Evolutionary conservation across 2,888 invertebrate species (phyloP), one percentile per base, ranked within the genome.

Genomic region (Epirrhoe alternata): DNA sequence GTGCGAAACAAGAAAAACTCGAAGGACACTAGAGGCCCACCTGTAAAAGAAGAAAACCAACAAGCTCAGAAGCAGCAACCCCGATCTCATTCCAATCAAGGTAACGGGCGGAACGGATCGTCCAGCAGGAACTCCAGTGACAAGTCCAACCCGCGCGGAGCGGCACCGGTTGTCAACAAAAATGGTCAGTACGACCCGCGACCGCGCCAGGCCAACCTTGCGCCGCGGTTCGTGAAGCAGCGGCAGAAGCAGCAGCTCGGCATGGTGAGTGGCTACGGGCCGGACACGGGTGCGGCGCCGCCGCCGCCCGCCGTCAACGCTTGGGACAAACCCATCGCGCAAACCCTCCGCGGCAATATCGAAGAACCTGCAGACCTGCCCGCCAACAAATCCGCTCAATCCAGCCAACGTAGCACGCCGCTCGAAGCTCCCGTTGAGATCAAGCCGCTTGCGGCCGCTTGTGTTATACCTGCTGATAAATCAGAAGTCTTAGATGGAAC

Each of bases 291-390:
- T 5, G 93, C 91, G 31, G 92, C 94, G 35, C 94, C 95, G 5
- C 95, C 96, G 6, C 96, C 96, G n/a, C 96, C 96, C 1, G 87
- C 95, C 2, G 95, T 96, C 8, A 97, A 96, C 86, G 97, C 97
- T 2, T 97, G 97, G 97, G 97, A 97, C 75, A 97, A 97, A 86
- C 97, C 97, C 4, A 95, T 97, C 76, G 95, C 95, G 38, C 95
- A 96, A 78, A 94, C 95, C 57, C 84, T 96, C 72, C 92, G 96
- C 66, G 93, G 95, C 5, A 95, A 94, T 73, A 92, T 93, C 16
- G 92, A 92, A 59, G 89, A 91, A 63, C 81, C 87, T 16, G 74
- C 75, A 30, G 88, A 90, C 71, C 71, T 74, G 12, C 66, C 78
- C 47, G 90, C 90, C 50, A 86, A 74, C 64, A 92, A 92, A 77